Percentiles rank a stretch among this genome's conserved stretches.
These are phyloP conservation scores for Callyntrura sp. DNA, from an alignment of 2,888 invertebrate genomes.

Conservation along the genomic window DNA sequence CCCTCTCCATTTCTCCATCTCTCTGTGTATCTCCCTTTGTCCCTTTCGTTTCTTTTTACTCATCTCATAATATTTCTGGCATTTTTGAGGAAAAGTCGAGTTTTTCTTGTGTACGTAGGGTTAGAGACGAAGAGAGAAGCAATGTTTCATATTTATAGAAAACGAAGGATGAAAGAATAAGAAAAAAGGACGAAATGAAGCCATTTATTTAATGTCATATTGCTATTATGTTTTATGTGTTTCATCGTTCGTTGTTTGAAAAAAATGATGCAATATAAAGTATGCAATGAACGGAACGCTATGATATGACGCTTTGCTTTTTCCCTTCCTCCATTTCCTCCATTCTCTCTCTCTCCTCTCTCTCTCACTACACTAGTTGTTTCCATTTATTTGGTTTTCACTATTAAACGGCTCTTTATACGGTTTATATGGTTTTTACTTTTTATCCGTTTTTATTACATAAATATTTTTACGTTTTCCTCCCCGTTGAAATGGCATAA, in stretches of 20 bases:
- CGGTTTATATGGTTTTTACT: constrained; percentile 45
- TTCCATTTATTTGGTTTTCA: constrained; percentile 31
- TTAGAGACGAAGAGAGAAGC: too few species aligned
- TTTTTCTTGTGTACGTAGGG: too few species aligned
- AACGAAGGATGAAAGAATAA: not conserved
- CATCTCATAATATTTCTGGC: constrained; percentile 22
- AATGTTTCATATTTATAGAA: constrained; percentile 53
- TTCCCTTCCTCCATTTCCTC: not conserved
- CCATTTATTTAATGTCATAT: constrained; percentile 72
- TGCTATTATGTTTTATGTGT: constrained; percentile 70
- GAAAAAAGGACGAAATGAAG: constrained; percentile 63
- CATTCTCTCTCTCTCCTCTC: too few species aligned
- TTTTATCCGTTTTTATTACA: constrained; percentile 41
- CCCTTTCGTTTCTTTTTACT: not conserved
- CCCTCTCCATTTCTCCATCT: too few species aligned
- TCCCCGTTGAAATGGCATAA: too few species aligned
- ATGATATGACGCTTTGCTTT: constrained; percentile 11
- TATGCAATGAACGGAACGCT: not conserved
- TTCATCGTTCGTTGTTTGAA: constrained; percentile 25
- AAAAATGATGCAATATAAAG: not conserved
- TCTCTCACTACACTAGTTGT: constrained; percentile 10
- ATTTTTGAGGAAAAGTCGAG: not conserved
- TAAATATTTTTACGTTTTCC: constrained; percentile 30
- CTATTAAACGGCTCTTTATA: constrained; percentile 47
- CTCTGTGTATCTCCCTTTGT: too few species aligned